Evolutionary conservation across 1,140 invertebrate species (phyloP), one percentile per base, ranked within the genome.

Genomic region (Danaus melanippus): DNA sequence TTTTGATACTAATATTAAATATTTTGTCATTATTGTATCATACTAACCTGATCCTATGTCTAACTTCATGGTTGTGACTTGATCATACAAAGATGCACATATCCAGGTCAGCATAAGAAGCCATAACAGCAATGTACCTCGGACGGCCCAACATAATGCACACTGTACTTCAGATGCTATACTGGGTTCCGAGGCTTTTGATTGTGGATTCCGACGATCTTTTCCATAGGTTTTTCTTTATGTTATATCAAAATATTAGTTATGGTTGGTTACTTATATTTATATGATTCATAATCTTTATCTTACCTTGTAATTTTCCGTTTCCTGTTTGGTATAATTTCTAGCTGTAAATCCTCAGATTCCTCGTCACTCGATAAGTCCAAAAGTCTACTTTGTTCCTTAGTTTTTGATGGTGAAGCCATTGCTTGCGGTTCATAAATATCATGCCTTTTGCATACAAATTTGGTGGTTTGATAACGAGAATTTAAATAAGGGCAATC

Each of bases 341-440:
- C 87, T 72, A 91, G 69, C 69, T 91, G 90, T n/a, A 90, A 86
- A 50, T 90, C 79, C 62, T 91, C 89, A 0, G 90, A 90, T 51
- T 91, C 89, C 65, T 88, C 89, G 50, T 90, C 89, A 42, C 89
- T 90, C 12, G 90, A 86, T 48, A 90, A 74, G 64, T 90, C 89
- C 62, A 92, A 74, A 12, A 92, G 84, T 63, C 90, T 89, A 72
- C 90, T 90, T 46, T 90, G 90, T 84, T 92, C 91, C 62, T 91
- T 88, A 69, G 88, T 88, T 67, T 87, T 88, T 42, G 72, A 69
- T 56, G 79, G 68, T 59, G 77, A 44, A 56, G 83, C 80, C 84
- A 86, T 86, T 60, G 64, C 81, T 49, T 50, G 57, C 58, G 46
- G 52, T 66, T 65, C 64, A 64, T 66, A 64, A 46, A 68, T 52